These are phyloP conservation scores for Orchestes rusci DNA, from an alignment of 2,888 invertebrate species.

Conservation along the genomic window DNA sequence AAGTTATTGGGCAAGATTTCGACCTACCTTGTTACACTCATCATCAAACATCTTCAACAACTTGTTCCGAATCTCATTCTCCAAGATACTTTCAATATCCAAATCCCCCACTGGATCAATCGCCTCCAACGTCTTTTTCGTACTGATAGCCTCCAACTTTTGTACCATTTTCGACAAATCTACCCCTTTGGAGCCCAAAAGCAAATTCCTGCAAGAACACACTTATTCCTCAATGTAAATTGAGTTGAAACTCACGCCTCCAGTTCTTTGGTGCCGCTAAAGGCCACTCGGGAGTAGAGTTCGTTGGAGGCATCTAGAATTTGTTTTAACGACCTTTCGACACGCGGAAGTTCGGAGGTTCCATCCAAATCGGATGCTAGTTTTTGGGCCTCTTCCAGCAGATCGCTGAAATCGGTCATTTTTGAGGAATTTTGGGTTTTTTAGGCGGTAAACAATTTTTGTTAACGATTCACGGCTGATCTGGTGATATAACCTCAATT, in stretches of 20 bases:
- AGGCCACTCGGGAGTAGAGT: slow-evolving; percentile 78
- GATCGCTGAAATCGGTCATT: slow-evolving; percentile 70
- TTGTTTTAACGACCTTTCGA: slow-evolving; percentile 85
- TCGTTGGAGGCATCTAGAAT: slow-evolving; percentile 87
- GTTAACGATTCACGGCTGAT: no score
- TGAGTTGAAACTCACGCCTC: slow-evolving; percentile 66
- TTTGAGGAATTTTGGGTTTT: no score
- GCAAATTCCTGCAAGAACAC: slow-evolving; percentile 61
- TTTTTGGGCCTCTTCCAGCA: slow-evolving; percentile 87
- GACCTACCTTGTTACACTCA: slow-evolving; percentile 69
- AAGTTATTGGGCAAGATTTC: no score
- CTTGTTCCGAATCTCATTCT: slow-evolving; percentile 91
- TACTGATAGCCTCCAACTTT: slow-evolving; percentile 80
- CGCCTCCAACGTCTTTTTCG: slow-evolving; percentile 80
- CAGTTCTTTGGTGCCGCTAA: slow-evolving; percentile 80
- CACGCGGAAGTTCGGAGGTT: slow-evolving; percentile 74
- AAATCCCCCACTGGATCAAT: slow-evolving; percentile 86
- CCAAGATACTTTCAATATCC: slow-evolving; percentile 82
- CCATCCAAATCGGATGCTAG: slow-evolving; percentile 83
- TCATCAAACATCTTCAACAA: slow-evolving; percentile 87
- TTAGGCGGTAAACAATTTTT: no score
- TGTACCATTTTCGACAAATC: slow-evolving; percentile 91
- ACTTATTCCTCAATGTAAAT: not conserved
- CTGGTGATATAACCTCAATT: no score
- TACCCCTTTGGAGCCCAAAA: slow-evolving; percentile 86